These are phyloP conservation scores for Pemphigus obesinymphae DNA, from an alignment of 1,140 invertebrate genomes.

Conservation along the genomic window DNA sequence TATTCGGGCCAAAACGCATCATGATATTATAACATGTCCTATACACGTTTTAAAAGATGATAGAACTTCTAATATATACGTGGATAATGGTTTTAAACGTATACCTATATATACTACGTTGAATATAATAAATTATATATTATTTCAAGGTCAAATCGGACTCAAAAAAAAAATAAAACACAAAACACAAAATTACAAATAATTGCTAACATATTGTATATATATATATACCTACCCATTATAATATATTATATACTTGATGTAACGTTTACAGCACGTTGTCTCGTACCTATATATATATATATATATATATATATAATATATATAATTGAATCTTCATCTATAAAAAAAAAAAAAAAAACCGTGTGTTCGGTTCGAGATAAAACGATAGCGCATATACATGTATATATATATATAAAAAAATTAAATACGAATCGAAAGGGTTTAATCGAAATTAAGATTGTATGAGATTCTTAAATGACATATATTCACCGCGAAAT, in stretches of 20 bases:
- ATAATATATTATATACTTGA: no score
- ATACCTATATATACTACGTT: neutral
- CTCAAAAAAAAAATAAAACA: neutral
- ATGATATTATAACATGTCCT: neutral
- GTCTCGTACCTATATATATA: neutral
- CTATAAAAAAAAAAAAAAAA: no score
- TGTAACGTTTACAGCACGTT: neutral
- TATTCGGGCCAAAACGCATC: no score
- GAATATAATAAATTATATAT: neutral
- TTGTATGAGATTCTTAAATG: neutral
- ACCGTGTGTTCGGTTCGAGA: neutral
- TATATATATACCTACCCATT: no score
- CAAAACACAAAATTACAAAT: neutral
- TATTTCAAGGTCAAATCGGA: neutral
- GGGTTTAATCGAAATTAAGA: constrained; percentile 4
- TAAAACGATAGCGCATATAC: neutral
- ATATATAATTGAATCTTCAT: neutral
- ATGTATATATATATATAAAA: no score
- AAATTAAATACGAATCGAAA: constrained; percentile 3
- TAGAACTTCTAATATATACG: no score
- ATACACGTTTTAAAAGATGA: no score
- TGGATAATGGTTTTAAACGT: constrained; percentile 12
- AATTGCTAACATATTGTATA: neutral
- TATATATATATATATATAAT: neutral
- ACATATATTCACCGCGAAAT: neutral